Conservation (phyloP, 2,797 vertebrate genomes). For the Picus viridis region DNA sequence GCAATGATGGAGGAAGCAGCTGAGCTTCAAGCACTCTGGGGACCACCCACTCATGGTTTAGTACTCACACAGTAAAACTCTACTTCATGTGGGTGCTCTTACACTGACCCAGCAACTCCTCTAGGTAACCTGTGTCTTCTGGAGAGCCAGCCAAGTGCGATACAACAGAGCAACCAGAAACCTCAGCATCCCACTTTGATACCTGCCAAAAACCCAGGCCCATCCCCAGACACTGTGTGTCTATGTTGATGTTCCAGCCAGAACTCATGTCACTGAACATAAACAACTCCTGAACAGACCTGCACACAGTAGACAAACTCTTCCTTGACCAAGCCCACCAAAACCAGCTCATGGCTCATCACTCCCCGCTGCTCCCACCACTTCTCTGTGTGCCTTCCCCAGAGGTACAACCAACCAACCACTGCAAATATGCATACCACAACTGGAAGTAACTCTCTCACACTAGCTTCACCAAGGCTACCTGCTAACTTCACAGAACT, state of each 20-base stretch:
- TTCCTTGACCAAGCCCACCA: background rate
- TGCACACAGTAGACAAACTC: rapidly evolving
- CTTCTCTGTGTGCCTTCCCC: background rate
- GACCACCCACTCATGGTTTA: background rate
- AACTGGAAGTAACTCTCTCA: background rate
- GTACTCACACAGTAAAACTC: background rate
- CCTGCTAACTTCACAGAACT: rapidly evolving
- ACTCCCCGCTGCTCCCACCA: rapidly evolving
- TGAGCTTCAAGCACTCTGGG: background rate
- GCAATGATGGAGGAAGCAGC: background rate
- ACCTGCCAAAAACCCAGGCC: too few relatives aligned
- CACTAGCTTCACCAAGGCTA: background rate
- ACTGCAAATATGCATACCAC: rapidly evolving
- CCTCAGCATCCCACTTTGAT: rapidly evolving
- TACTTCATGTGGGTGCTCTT: too few relatives aligned
- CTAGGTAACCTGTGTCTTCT: rapidly evolving
- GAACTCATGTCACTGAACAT: rapidly evolving
- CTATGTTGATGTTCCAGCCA: background rate
- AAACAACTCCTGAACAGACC: background rate
- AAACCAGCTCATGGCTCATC: background rate
- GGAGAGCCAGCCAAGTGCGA: background rate
- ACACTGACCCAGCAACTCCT: background rate
- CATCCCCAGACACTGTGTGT: rapidly evolving
- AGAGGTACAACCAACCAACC: rapidly evolving
- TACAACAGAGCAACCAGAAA: background rate